Evolutionary conservation across 2,888 invertebrate genomes (phyloP).

Genomic region (Trissolcus japonicus): DNA sequence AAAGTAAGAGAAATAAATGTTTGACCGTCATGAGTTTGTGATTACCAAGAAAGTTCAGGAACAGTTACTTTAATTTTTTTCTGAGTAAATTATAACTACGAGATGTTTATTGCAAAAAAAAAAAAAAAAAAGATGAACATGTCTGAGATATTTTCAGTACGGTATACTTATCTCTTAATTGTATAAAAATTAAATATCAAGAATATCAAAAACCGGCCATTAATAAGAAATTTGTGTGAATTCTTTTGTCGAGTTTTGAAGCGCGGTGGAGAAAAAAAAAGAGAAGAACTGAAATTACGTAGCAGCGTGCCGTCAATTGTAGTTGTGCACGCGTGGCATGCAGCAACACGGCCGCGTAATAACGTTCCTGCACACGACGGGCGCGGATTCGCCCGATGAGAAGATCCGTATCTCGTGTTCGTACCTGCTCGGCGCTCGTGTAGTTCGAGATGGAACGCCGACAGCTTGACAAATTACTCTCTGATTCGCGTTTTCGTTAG

Average conservation of each 20-base stretch:
- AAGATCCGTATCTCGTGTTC: slow-evolving; percentile 58
- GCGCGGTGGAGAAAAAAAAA: slow-evolving; percentile 10
- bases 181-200: slow-evolving; percentile 6
- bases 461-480: slow-evolving; percentile 76
- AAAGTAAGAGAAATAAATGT: neutral
- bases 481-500: slow-evolving; percentile 75
- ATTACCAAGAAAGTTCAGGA: neutral
- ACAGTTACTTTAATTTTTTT: slow-evolving; percentile 4
- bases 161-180: slow-evolving; percentile 8
- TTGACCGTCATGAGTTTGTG: neutral
- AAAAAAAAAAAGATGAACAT: neutral
- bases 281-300: slow-evolving; percentile 23
- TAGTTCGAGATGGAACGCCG: slow-evolving; percentile 66
- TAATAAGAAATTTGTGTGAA: slow-evolving; percentile 22
- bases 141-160: neutral
- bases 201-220: slow-evolving; percentile 4
- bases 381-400: slow-evolving; percentile 54
- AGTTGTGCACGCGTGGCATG: slow-evolving; percentile 45
- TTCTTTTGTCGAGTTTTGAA: slow-evolving; percentile 7
- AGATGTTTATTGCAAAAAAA: neutral
- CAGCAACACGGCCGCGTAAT: slow-evolving; percentile 47
- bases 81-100: neutral
- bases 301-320: slow-evolving; percentile 33
- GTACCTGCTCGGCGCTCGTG: slow-evolving; percentile 53
- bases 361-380: slow-evolving; percentile 54